A percentile compares a stretch with the other conserved stretches of the same genome.
phyloP scores from a whole-genome alignment of 2,113 vertebrate genomes.

The Callithrix jacchus region DNA sequence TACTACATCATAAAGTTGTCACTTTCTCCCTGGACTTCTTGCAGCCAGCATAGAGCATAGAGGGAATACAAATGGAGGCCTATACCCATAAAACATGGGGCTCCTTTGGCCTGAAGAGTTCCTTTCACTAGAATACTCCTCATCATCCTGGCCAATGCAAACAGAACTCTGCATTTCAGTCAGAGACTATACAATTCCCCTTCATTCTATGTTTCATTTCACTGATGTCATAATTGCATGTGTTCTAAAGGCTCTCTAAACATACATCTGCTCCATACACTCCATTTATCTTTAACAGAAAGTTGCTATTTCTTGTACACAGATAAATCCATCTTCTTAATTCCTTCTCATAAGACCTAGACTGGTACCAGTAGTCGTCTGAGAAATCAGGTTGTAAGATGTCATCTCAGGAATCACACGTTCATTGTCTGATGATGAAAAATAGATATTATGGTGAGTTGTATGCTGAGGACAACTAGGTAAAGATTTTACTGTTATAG shows the following conservation, averaged over 20 bases:
- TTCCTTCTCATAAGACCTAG: not conserved
- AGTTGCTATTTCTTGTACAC: not conserved
- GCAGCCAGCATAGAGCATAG: not conserved
- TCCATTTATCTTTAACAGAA: not conserved
- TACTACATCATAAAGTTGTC: not conserved
- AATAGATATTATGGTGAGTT: not conserved
- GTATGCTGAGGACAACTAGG: not conserved
- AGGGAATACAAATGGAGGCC: not conserved
- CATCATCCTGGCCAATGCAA: not conserved
- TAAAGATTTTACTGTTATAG: not conserved
- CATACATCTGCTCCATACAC: not conserved
- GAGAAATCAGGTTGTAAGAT: not conserved
- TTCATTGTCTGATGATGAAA: not conserved
- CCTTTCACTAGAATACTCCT: not conserved
- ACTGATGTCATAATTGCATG: not conserved
- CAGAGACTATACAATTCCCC: not conserved
- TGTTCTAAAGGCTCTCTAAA: not conserved
- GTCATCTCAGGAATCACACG: not conserved
- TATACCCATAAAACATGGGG: not conserved
- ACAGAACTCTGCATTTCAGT: not conserved
- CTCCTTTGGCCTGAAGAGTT: not conserved
- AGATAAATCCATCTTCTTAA: not conserved
- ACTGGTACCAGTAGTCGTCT: not conserved
- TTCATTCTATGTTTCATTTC: not conserved
- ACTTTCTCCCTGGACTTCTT: not conserved